These are phyloP conservation scores for Lynx canadensis DNA, from an alignment of 2,113 vertebrate genomes.

Conservation along the genomic window DNA sequence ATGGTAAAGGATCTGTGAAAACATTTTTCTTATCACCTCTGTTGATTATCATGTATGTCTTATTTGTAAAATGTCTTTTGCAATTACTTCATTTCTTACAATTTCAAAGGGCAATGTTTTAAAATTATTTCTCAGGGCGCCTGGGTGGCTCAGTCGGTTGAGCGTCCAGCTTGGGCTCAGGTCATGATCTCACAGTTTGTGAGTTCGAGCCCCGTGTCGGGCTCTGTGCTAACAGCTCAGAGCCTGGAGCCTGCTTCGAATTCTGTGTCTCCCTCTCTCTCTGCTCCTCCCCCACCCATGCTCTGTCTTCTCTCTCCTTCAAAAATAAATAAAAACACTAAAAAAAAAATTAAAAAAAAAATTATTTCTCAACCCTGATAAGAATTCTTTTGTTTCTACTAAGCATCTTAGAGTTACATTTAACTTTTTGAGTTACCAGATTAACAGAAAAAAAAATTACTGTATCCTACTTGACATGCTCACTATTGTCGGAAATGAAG, in stretches of 20 bases:
- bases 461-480: neutral
- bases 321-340: no score
- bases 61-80: constrained; percentile 10
- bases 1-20: neutral
- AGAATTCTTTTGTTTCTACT: neutral
- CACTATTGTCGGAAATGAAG: constrained; percentile 5
- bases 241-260: no score
- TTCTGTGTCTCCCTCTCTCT: no score
- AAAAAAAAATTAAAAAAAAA: neutral
- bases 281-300: no score
- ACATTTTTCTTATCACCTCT: neutral
- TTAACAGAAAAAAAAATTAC: neutral
- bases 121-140: constrained; percentile 5
- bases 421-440: neutral
- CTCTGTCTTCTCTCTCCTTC: no score
- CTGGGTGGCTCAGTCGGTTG: no score
- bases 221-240: no score
- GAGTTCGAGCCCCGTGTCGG: no score
- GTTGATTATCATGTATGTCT: neutral
- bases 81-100: neutral
- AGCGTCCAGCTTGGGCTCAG: no score
- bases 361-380: constrained; percentile 23
- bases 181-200: no score
- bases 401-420: neutral
- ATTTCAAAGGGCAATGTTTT: neutral